Percentiles rank a stretch among this genome's conserved stretches.
phyloP scores from a whole-genome alignment of 35 echinoderm and acorn worm species.

The Chiridota heheva region DNA sequence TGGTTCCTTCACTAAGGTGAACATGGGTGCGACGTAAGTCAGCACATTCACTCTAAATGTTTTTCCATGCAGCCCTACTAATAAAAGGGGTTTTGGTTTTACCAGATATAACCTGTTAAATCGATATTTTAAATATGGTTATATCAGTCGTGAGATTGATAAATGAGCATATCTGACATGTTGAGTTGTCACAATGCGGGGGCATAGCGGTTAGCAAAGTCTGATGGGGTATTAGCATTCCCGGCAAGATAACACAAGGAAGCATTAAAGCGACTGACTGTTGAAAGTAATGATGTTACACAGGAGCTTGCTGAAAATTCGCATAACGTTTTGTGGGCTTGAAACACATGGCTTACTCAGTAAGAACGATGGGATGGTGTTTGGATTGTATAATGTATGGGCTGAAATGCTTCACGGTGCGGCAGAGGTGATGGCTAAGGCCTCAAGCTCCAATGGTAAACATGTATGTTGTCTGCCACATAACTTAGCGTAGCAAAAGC shows the following conservation, averaged over 20 bases:
- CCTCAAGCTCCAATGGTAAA: conserved; percentile 54
- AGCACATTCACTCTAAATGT: conserved; percentile 47
- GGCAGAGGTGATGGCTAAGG: conserved; percentile 44
- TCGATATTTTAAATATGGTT: conserved; percentile 15
- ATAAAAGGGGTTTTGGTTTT: conserved; percentile 52
- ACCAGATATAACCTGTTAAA: conserved; percentile 51
- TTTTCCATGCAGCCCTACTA: conserved; percentile 45
- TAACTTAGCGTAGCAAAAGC: conserved; percentile 52
- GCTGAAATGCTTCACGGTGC: conserved; percentile 51
- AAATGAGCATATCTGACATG: conserved; percentile 57
- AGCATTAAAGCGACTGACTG: conserved; percentile 44
- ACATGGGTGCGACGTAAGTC: conserved; percentile 56
- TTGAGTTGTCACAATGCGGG: conserved; percentile 48
- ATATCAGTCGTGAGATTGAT: conserved; percentile 25
- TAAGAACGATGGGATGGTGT: conserved; percentile 40
- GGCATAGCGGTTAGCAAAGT: conserved; percentile 70
- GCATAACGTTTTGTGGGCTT: conserved; percentile 56
- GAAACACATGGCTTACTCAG: conserved; percentile 75
- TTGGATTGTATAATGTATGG: conserved; percentile 55
- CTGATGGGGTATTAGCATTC: conserved; percentile 55
- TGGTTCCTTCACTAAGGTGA: conserved; percentile 28
- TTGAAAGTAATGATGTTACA: conserved; percentile 66
- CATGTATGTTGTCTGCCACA: conserved; percentile 36
- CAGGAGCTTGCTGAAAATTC: conserved; percentile 67
- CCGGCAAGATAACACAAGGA: conserved; percentile 70